Base-by-base conservation (phyloP, 2,797 vertebrate genomes). In the Tarsius wallacei region DNA sequence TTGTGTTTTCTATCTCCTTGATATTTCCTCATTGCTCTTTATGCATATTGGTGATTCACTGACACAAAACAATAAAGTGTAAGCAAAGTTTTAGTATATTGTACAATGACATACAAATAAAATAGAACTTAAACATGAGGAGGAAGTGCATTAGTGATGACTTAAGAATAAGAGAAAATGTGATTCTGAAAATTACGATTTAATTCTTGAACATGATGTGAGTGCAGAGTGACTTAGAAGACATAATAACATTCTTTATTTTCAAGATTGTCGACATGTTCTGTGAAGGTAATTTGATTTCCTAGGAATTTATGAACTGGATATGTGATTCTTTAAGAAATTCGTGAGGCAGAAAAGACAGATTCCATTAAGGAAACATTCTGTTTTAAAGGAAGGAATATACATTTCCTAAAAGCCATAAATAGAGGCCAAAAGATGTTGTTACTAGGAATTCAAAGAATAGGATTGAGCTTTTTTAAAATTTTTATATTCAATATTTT, bases 221-320 rank as follows among this genome's bases (percentile, higher is more conserved):
- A 33, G 55, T 66, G 9, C 57, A 92, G 64, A 93, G 64, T 96
- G 77, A 92, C 26, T 51, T 81, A 51, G 36, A 83, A 49, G 78
- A 87, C 57, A 92, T 94, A 82, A 88, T 94, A 81, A 66, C 26
- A n/a, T 51, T 78, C 51, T 97, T 82, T 92, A 63, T 93, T 96
- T 94, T 97, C 63, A 97, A 94, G 63, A 87, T 71, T 33, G 49
- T 87, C 5, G 68, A 21, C 17, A 5, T 42, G 12, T 31, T 90
- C 15, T 76, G 22, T 90, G 90, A 90, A 94, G 42, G 66, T 80
- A 86, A 84, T 86, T 96, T 82, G 90, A 93, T 96, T 90, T 97
- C 49, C 19, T 78, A 87, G 82, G 42, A 96, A 89, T 95, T 96
- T 47, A 74, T 5, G 2, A 89, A 71, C 57, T 83, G n/a, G 63